Evolutionary conservation across 53 echinoderm and acorn worm species (phyloP).

Genomic region (Holothuria leucospilota): DNA sequence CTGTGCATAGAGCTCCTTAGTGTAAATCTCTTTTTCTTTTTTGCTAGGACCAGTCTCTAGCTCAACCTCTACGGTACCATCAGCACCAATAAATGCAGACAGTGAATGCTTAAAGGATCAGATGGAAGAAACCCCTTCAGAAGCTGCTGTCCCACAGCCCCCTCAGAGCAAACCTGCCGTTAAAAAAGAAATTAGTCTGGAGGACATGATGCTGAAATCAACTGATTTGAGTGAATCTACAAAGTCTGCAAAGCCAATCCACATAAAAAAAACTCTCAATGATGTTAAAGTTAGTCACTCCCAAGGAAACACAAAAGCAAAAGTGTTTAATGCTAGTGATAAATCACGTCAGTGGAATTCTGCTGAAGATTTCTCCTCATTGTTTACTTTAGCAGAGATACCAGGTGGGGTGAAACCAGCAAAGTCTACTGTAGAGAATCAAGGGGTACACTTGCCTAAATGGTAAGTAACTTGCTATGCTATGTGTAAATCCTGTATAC

Average conservation of each 20-base stretch:
- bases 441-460: no score
- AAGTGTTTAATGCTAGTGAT: slow-evolving; percentile 26
- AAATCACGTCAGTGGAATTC: slow-evolving; percentile 66
- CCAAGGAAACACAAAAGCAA: neutral
- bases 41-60: no score
- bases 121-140: neutral
- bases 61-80: no score
- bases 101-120: no score
- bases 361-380: slow-evolving; percentile 67
- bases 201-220: slow-evolving; percentile 86
- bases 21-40: no score
- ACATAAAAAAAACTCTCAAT: slow-evolving; percentile 68
- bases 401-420: no score
- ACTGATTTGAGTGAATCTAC: slow-evolving; percentile 72
- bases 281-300: slow-evolving; percentile 46
- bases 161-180: neutral
- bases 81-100: no score
- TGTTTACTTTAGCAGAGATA: slow-evolving; percentile 33
- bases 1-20: no score
- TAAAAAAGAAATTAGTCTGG: slow-evolving; percentile 58
- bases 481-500: neutral
- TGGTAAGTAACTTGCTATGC: neutral
- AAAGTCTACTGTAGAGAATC: no score
- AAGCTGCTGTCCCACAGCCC: neutral
- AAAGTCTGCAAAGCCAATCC: slow-evolving; percentile 59